Percentiles rank a stretch among this genome's conserved stretches.
phyloP scores from a whole-genome alignment of 2,113 vertebrate genomes.

The Eurystomus gularis region DNA sequence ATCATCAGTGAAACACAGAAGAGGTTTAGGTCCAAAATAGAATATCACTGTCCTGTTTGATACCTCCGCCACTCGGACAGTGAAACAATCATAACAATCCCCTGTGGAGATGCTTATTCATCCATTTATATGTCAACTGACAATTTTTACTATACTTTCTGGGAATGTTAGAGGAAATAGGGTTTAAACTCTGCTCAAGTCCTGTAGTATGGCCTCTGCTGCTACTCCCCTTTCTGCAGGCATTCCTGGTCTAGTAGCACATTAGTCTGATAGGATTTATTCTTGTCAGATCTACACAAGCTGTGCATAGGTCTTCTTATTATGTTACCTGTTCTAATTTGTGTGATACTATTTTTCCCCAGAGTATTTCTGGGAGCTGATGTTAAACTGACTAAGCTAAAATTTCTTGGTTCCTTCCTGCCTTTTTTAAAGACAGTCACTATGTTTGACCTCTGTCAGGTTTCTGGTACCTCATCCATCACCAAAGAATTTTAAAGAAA shows the following conservation, averaged over 20 bases:
- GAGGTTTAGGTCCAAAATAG: neutral
- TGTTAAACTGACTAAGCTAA: neutral
- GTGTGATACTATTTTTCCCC: neutral
- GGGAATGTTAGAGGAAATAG: neutral
- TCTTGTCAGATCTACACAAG: neutral
- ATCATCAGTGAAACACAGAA: neutral
- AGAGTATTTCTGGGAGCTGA: neutral
- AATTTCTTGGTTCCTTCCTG: neutral
- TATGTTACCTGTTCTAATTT: neutral
- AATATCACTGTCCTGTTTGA: neutral
- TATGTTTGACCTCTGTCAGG: neutral
- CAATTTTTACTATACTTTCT: neutral
- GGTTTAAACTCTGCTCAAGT: neutral
- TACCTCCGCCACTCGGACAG: neutral
- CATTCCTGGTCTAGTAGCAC: neutral
- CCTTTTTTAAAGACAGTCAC: neutral
- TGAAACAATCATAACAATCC: neutral
- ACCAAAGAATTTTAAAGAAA: neutral
- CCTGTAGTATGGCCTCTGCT: neutral
- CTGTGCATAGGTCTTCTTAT: neutral
- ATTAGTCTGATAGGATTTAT: neutral
- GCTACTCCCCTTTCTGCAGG: neutral
- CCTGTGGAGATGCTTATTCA: neutral
- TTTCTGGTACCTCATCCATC: neutral
- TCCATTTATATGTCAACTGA: neutral